These are phyloP conservation scores for Drosophila simulans DNA, from an alignment of 1,140 invertebrate genomes.

Conservation along the genomic window DNA sequence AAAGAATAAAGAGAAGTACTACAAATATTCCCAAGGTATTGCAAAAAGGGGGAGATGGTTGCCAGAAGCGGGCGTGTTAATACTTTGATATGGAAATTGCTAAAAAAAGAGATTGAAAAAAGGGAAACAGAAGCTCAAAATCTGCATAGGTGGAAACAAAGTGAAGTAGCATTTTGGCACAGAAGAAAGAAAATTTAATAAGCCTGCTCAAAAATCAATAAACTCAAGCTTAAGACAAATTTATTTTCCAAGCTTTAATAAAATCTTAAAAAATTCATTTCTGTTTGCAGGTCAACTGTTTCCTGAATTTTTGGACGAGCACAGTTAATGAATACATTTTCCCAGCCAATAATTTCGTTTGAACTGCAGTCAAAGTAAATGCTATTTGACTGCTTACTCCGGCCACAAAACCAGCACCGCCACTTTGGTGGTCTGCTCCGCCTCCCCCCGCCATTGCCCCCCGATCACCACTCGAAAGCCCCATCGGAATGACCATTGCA, in stretches of 20 bases:
- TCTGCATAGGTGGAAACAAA: constrained; percentile 1
- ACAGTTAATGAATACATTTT: constrained; percentile 16
- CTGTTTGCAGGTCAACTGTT: background rate
- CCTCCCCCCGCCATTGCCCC: background rate
- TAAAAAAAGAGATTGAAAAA: background rate
- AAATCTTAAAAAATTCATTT: background rate
- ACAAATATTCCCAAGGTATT: constrained; percentile 37
- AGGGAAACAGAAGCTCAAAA: constrained; percentile 4
- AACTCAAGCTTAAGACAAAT: too few species aligned
- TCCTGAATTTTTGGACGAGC: background rate
- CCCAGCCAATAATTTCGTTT: constrained; percentile 30
- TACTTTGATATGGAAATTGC: constrained; percentile 73
- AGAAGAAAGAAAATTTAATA: background rate
- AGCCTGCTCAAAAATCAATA: too few species aligned
- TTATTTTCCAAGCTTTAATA: too few species aligned
- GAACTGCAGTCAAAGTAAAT: constrained; percentile 40
- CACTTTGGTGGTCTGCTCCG: constrained; percentile 44
- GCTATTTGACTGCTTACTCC: constrained; percentile 31
- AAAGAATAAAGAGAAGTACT: constrained; percentile 5
- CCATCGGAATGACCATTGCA: constrained; percentile 37
- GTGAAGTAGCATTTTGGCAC: background rate
- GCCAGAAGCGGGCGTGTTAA: constrained; percentile 14
- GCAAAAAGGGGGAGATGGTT: background rate
- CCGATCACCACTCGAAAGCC: background rate
- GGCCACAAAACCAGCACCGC: constrained; percentile 35